Percentiles rank a stretch among this genome's conserved stretches.
Conservation (phyloP, 2,888 invertebrate genomes). For the Pyralis farinalis region DNA sequence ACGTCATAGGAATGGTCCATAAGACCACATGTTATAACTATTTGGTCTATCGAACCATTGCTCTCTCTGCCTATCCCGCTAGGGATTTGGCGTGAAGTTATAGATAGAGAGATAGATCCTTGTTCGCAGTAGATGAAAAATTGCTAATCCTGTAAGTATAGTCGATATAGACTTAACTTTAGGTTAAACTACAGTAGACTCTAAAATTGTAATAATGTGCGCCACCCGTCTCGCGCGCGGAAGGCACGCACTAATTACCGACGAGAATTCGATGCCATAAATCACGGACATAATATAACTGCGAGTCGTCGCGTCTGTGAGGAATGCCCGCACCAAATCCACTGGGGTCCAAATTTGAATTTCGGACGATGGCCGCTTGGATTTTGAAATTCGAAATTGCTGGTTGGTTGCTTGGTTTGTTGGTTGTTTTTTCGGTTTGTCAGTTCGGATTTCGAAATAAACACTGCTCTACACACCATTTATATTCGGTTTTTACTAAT, state of each 20-base stretch:
- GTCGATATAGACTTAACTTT: too few relatives aligned
- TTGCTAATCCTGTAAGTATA: too few relatives aligned
- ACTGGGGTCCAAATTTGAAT: conserved; percentile 53
- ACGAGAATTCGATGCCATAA: conserved; percentile 78
- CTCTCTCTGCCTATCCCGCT: too few relatives aligned
- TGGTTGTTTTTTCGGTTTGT: not conserved
- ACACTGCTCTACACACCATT: too few relatives aligned
- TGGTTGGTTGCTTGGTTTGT: not conserved
- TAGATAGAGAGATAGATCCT: too few relatives aligned
- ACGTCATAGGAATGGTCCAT: too few relatives aligned
- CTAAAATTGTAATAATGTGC: conserved; percentile 19
- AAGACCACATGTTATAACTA: too few relatives aligned
- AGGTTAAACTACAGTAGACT: conserved; percentile 1
- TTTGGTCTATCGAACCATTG: too few relatives aligned
- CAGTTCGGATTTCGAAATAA: too few relatives aligned
- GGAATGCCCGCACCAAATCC: conserved; percentile 72
- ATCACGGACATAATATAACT: conserved; percentile 78
- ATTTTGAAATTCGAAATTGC: conserved; percentile 25
- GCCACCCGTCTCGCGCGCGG: conserved; percentile 32
- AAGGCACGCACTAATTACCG: conserved; percentile 78
- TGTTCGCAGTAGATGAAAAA: too few relatives aligned
- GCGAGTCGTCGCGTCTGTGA: conserved; percentile 58
- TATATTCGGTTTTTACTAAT: too few relatives aligned
- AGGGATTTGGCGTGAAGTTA: too few relatives aligned
- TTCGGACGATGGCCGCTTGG: conserved; percentile 27